Evolutionary conservation across 2,797 vertebrate genomes (phyloP).

Genomic region (Phyllotis vaccarum): DNA sequence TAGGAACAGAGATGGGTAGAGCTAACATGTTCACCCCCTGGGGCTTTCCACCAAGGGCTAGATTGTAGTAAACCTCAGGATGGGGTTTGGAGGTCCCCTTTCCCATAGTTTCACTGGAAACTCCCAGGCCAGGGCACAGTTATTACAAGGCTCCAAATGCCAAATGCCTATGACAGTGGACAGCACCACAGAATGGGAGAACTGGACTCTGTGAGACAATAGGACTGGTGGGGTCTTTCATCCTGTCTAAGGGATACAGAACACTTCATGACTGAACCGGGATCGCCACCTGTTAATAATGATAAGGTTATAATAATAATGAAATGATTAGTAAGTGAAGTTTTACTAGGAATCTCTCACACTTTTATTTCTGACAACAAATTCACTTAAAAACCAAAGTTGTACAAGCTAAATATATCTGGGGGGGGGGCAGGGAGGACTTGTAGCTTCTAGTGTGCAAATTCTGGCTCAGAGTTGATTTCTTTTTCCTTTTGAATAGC

Average conservation of each 20-base stretch:
- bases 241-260: not conserved
- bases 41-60: not conserved
- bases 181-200: not conserved
- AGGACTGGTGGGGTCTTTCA: not conserved
- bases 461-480: not conserved
- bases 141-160: not conserved
- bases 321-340: not conserved
- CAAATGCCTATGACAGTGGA: not conserved
- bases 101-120: not conserved
- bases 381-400: not conserved
- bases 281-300: not conserved
- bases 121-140: not conserved
- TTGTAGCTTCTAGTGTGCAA: not conserved
- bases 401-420: not conserved
- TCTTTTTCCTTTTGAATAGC: not conserved
- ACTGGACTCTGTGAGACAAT: accelerated
- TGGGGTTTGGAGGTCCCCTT: accelerated
- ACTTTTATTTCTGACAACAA: slow-evolving; percentile 3
- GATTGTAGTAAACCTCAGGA: not conserved
- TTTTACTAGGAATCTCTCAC: slow-evolving; percentile 3
- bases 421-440: not conserved
- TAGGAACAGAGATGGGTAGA: not conserved
- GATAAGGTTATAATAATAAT: not conserved
- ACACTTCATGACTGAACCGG: not conserved
- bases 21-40: accelerated